Conservation (phyloP, 1,140 invertebrate genomes). For the Alviniconcha marisindica region DNA sequence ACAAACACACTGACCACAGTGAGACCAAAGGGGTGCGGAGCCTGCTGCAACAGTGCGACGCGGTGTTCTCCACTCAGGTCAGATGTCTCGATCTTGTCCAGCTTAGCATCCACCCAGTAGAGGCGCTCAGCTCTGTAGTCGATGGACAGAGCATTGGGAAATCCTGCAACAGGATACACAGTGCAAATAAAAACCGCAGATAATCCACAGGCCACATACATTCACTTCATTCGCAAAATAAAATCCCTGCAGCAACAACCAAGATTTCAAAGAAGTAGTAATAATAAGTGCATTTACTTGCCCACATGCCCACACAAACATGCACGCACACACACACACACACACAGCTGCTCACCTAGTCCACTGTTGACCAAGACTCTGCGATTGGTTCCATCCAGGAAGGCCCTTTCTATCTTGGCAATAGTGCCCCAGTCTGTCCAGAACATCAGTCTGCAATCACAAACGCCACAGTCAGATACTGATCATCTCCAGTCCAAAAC, state of each 20-base stretch:
- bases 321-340: too few species aligned
- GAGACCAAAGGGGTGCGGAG: constrained; percentile 98
- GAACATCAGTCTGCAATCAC: constrained; percentile 81
- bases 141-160: constrained; percentile 96
- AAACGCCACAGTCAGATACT: neutral
- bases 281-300: too few species aligned
- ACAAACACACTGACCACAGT: constrained; percentile 84
- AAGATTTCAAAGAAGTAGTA: too few species aligned
- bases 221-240: too few species aligned
- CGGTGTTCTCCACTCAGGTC: constrained; percentile 89
- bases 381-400: constrained; percentile 95
- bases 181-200: neutral
- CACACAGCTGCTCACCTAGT: constrained; percentile 87
- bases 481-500: too few species aligned
- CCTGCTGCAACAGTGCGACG: constrained; percentile 82
- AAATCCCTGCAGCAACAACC: too few species aligned
- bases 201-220: too few species aligned
- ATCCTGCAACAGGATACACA: constrained; percentile 84
- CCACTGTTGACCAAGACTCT: constrained; percentile 94
- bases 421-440: constrained; percentile 99
- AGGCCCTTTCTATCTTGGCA: constrained; percentile 95
- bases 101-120: constrained; percentile 98
- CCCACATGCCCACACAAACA: too few species aligned
- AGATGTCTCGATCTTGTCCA: constrained; percentile 91
- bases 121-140: constrained; percentile 98